Percentiles rank a stretch among this genome's conserved stretches.
These are phyloP conservation scores for human (Homo sapiens) DNA, from an alignment of 2,113 vertebrate genomes.

Conservation along the genomic window DNA sequence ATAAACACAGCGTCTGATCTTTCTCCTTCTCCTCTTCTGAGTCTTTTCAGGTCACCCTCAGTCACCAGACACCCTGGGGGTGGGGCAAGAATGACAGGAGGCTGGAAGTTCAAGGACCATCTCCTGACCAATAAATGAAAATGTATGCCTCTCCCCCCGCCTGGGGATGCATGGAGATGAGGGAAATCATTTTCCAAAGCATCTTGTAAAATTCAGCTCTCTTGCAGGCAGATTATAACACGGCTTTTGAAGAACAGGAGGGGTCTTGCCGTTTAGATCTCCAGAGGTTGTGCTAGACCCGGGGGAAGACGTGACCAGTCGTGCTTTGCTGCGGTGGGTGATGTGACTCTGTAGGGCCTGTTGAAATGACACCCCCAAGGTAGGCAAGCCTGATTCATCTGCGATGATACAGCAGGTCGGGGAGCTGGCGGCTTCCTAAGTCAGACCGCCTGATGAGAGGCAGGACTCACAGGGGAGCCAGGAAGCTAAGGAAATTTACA, in stretches of 20 bases:
- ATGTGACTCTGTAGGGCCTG: neutral
- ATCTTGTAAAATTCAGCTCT: neutral
- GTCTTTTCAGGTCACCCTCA: neutral
- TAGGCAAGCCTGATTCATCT: conserved; percentile 15
- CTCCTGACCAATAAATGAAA: neutral
- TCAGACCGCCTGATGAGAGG: conserved; percentile 41
- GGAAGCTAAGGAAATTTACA: conserved; percentile 71
- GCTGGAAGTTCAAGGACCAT: neutral
- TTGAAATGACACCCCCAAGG: neutral
- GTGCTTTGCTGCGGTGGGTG: neutral
- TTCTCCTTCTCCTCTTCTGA: neutral
- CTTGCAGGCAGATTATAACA: neutral
- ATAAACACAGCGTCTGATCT: neutral
- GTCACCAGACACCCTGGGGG: neutral
- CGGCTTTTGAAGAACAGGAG: neutral
- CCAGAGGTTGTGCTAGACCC: neutral
- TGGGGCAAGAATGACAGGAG: neutral
- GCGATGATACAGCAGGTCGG: conserved; percentile 21
- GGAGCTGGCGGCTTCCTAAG: neutral
- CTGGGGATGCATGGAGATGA: neutral
- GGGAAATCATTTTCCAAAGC: neutral
- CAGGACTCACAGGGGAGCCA: conserved; percentile 57
- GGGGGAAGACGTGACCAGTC: neutral
- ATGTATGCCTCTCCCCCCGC: neutral
- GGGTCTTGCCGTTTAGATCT: neutral